phyloP scores from a whole-genome alignment of 2,113 vertebrate genomes.

The Xerus inauris region DNA sequence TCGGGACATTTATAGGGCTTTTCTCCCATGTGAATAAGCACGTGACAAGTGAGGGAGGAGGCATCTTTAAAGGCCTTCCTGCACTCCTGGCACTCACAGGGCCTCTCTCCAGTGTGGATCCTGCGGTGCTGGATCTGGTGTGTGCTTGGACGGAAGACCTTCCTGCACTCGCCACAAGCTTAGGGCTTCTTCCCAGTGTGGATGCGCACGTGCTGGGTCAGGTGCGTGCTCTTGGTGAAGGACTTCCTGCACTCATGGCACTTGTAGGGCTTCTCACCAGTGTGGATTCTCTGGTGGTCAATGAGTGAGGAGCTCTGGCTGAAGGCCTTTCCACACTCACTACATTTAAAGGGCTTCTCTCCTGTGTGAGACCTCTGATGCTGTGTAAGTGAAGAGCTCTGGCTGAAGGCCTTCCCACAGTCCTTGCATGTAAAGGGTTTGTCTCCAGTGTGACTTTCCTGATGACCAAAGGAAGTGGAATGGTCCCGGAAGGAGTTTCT shows the following conservation, averaged over 20 bases:
- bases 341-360: no score
- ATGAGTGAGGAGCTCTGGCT: constrained; percentile 51
- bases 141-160: neutral
- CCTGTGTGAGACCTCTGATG: neutral
- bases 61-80: neutral
- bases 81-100: neutral
- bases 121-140: neutral
- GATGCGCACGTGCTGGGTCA: neutral
- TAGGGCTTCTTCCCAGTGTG: no score
- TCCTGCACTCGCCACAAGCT: neutral
- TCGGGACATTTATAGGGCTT: neutral
- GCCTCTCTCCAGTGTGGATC: neutral
- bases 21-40: neutral
- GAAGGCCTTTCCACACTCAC: no score
- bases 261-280: constrained; percentile 32
- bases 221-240: constrained; percentile 20
- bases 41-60: neutral
- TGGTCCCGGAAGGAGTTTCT: neutral
- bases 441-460: neutral
- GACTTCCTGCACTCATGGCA: constrained; percentile 65
- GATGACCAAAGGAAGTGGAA: neutral
- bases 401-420: neutral
- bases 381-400: neutral
- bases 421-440: neutral
- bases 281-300: constrained; percentile 71